Conservation (phyloP, 2,113 vertebrate species). For the Gambusia holbrooki region DNA sequence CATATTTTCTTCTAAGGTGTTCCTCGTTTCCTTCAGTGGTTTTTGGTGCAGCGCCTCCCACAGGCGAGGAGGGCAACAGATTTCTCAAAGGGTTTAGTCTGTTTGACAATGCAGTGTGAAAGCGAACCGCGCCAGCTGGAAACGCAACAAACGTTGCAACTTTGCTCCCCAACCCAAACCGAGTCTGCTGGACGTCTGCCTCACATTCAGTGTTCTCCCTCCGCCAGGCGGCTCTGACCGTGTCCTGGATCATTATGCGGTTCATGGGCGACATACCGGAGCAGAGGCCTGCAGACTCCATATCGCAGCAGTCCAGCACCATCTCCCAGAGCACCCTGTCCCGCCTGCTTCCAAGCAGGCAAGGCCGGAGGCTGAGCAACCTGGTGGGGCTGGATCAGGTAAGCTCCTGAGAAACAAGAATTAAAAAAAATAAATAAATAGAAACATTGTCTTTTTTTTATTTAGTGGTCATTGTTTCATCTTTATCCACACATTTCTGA, state of each 20-base stretch:
- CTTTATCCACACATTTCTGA: constrained; percentile 6
- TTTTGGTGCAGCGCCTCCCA: too few relatives aligned
- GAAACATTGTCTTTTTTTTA: neutral
- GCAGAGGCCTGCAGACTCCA: constrained; percentile 62
- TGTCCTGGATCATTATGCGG: constrained; percentile 89
- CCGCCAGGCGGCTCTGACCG: constrained; percentile 83
- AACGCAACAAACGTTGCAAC: too few relatives aligned
- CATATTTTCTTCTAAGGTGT: too few relatives aligned
- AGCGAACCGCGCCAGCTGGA: too few relatives aligned
- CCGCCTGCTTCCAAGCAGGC: constrained; percentile 26
- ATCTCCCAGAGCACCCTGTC: constrained; percentile 9
- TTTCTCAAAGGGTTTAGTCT: too few relatives aligned
- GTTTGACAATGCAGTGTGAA: too few relatives aligned
- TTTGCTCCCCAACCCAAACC: too few relatives aligned
- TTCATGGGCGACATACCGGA: constrained; percentile 95
- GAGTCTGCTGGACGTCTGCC: neutral
- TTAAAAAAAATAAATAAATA: neutral
- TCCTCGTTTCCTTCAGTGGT: too few relatives aligned
- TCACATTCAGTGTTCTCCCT: neutral
- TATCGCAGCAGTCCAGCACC: constrained; percentile 39
- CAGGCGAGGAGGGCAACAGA: too few relatives aligned
- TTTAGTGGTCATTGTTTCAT: neutral
- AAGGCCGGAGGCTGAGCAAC: constrained; percentile 72
- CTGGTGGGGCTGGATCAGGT: constrained; percentile 82
- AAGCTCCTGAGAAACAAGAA: neutral